A percentile compares a stretch with the other conserved stretches of the same genome.
phyloP scores from a whole-genome alignment of 2,113 vertebrate genomes.

The Cololabis saira region DNA sequence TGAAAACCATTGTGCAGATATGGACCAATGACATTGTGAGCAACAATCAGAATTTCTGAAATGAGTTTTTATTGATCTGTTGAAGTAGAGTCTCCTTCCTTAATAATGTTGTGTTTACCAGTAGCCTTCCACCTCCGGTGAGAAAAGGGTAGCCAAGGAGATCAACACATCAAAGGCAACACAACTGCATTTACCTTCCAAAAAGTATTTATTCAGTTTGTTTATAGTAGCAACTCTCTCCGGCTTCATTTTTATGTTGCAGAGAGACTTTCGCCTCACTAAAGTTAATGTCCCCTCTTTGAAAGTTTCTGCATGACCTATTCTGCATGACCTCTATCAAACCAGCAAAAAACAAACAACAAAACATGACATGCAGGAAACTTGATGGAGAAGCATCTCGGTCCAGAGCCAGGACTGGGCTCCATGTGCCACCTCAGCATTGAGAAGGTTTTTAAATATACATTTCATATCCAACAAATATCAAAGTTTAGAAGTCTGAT shows the following conservation, averaged over 20 bases:
- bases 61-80: constrained; percentile 8
- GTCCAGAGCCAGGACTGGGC: too few relatives aligned
- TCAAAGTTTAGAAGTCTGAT: neutral
- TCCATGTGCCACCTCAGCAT: too few relatives aligned
- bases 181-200: neutral
- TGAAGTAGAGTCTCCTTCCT: constrained; percentile 1
- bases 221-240: neutral
- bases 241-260: neutral
- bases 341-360: too few relatives aligned
- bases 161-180: neutral
- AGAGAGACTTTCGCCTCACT: constrained; percentile 23
- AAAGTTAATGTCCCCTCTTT: neutral
- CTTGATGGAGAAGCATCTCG: too few relatives aligned
- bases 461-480: neutral
- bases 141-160: neutral
- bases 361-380: too few relatives aligned
- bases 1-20: neutral
- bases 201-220: neutral
- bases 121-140: neutral
- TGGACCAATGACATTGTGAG: neutral
- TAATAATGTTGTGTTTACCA: constrained; percentile 6
- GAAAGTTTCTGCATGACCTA: neutral
- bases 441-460: too few relatives aligned
- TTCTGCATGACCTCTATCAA: constrained; percentile 1
- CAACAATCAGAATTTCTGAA: constrained; percentile 15